A percentile compares a stretch with the other conserved stretches of the same genome.
These are phyloP conservation scores for Columba janthina DNA, from an alignment of 2,113 vertebrate genomes.

Conservation along the genomic window DNA sequence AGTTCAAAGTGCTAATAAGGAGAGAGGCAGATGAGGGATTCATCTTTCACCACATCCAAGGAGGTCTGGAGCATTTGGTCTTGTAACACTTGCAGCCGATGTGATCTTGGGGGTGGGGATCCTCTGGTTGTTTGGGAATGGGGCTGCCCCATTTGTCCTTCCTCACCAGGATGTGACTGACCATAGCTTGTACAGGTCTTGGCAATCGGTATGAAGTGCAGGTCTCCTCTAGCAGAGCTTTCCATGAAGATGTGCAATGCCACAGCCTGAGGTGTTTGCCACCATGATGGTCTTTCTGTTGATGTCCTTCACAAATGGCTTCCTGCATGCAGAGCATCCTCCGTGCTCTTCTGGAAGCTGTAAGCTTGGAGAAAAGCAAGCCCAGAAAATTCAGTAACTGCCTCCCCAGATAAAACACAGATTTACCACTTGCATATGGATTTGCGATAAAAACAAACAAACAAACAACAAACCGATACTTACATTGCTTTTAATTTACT, in stretches of 20 bases:
- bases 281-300: not conserved
- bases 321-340: not conserved
- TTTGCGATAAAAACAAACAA: not conserved
- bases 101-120: not conserved
- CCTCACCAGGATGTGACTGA: not conserved
- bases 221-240: not conserved
- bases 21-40: not conserved
- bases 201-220: not conserved
- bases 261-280: not conserved
- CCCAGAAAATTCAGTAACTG: not conserved
- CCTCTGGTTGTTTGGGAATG: not conserved
- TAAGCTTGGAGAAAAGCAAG: not conserved
- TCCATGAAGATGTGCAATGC: not conserved
- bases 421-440: not conserved
- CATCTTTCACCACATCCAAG: not conserved
- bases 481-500: not conserved
- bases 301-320: not conserved
- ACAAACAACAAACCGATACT: not conserved
- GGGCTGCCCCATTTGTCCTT: slow-evolving; percentile 39
- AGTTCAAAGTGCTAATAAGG: slow-evolving; percentile 9
- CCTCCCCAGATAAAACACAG: not conserved
- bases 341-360: not conserved
- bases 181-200: not conserved
- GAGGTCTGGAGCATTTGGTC: slow-evolving; percentile 39
- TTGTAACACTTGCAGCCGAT: not conserved